A percentile compares a stretch with the other conserved stretches of the same genome.
Conservation (phyloP, 2,888 invertebrate genomes). For the Dicranocentrus wangi region DNA sequence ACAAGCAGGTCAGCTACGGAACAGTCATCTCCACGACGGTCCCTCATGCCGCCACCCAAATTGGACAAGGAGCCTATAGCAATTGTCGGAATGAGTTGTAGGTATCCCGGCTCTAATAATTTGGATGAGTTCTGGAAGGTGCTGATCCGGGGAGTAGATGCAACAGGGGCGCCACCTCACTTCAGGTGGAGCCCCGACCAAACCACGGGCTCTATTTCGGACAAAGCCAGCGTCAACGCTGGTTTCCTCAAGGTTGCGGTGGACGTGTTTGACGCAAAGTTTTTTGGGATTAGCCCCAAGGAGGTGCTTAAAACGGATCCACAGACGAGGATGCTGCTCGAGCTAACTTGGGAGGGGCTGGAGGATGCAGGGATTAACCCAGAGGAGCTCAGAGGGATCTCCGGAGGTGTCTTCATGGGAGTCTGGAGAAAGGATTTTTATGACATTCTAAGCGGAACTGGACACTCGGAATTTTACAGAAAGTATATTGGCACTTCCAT, state of each 20-base stretch:
- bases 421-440: slow-evolving; percentile 40
- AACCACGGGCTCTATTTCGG: neutral
- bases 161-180: neutral
- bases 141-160: slow-evolving; percentile 16
- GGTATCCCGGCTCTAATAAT: slow-evolving; percentile 20
- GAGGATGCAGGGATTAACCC: slow-evolving; percentile 34
- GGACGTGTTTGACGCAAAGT: slow-evolving; percentile 35
- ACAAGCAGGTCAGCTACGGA: no score
- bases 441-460: neutral
- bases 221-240: neutral
- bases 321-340: slow-evolving; percentile 1
- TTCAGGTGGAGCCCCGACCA: slow-evolving; percentile 18
- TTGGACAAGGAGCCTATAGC: slow-evolving; percentile 16
- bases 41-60: no score
- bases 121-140: slow-evolving; percentile 34
- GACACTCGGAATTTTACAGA: neutral
- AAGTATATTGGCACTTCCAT: neutral
- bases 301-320: slow-evolving; percentile 15
- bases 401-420: slow-evolving; percentile 32
- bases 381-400: neutral
- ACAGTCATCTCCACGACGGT: no score
- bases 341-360: slow-evolving; percentile 23
- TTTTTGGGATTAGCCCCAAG: slow-evolving; percentile 24
- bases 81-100: slow-evolving; percentile 22
- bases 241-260: slow-evolving; percentile 30